A percentile compares a stretch with the other conserved stretches of the same genome.
These are phyloP conservation scores for Sphenopsis melanotis DNA, from an alignment of 2,797 vertebrate species.

Conservation along the genomic window DNA sequence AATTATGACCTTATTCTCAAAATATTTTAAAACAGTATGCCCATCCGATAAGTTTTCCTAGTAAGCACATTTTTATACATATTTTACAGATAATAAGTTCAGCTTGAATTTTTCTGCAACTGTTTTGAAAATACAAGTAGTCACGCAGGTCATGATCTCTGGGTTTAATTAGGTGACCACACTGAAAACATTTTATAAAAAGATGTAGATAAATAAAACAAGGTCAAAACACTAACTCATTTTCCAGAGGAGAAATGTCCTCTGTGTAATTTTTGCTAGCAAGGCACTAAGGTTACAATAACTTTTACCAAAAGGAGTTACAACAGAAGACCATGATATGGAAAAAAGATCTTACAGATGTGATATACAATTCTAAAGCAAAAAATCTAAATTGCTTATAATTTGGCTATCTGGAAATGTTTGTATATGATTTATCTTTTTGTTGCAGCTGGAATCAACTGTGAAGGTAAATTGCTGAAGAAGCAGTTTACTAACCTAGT, in stretches of 20 bases:
- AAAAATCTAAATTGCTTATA: constrained; percentile 10
- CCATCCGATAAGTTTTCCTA: neutral
- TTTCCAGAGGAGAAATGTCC: neutral
- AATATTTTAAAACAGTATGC: neutral
- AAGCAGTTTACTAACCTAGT: constrained; percentile 61
- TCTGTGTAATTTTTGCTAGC: neutral
- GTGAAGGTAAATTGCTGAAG: constrained; percentile 61
- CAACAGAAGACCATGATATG: neutral
- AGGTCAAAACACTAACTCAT: constrained; percentile 8
- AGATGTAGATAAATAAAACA: neutral
- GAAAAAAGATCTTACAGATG: neutral
- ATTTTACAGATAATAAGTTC: neutral
- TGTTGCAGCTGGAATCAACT: constrained; percentile 47
- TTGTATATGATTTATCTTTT: constrained; percentile 58
- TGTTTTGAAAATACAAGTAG: constrained; percentile 10
- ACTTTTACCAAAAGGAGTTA: neutral
- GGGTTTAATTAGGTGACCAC: constrained; percentile 29
- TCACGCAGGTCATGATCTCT: neutral
- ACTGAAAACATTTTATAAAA: neutral
- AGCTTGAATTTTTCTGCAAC: neutral
- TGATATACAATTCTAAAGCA: neutral
- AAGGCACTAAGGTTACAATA: neutral
- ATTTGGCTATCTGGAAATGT: constrained; percentile 38
- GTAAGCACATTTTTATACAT: neutral
- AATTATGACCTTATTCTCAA: neutral